phyloP scores from a whole-genome alignment of 2,888 invertebrate species.

The Gastracanthus pulcherrimus region DNA sequence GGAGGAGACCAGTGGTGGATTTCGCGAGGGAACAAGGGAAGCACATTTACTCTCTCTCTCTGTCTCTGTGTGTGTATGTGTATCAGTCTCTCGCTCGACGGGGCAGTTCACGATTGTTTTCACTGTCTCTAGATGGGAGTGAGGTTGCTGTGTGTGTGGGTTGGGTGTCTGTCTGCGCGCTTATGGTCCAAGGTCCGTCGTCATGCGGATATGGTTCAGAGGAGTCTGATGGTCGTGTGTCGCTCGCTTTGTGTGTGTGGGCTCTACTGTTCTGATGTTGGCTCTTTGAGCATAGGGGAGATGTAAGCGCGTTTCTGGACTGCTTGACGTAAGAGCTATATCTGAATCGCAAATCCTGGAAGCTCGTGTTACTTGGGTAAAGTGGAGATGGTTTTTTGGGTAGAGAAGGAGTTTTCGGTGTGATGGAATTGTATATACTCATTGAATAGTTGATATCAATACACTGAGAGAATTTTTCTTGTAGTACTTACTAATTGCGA shows the following conservation, averaged over 20 bases:
- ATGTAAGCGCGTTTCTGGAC: no score
- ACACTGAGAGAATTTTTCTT: no score
- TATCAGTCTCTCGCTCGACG: not conserved
- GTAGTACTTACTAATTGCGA: no score
- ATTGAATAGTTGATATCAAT: no score
- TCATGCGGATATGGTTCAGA: no score
- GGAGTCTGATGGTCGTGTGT: not conserved
- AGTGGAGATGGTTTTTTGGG: no score
- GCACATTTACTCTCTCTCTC: not conserved
- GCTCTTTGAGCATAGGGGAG: no score
- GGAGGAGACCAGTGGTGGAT: not conserved
- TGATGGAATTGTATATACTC: no score
- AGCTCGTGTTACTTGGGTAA: no score
- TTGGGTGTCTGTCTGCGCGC: not conserved
- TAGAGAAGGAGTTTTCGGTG: no score
- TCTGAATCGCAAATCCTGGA: not conserved
- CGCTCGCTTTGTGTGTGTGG: not conserved
- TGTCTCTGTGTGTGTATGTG: not conserved
- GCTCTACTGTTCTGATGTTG: no score
- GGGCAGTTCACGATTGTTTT: constrained; percentile 18
- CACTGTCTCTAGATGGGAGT: constrained; percentile 7
- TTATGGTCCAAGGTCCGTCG: not conserved
- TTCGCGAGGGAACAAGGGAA: constrained; percentile 9
- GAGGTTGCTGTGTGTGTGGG: no score
- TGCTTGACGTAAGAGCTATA: not conserved